These are phyloP conservation scores for Lasiommata megera DNA, from an alignment of 2,888 invertebrate species.

Conservation along the genomic window DNA sequence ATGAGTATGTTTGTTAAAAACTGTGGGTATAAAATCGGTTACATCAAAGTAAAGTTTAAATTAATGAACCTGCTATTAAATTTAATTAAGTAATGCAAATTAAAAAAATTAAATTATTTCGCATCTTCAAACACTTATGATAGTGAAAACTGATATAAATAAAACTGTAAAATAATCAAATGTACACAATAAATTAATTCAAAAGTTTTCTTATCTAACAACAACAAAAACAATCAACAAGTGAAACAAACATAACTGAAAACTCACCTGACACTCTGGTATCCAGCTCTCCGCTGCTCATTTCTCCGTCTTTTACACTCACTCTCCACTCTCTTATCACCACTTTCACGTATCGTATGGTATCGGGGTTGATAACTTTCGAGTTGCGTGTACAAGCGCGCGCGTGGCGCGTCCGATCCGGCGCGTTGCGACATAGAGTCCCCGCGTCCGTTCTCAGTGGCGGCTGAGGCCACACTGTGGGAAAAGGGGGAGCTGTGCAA, in stretches of 20 bases:
- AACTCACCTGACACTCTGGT: constrained; percentile 61
- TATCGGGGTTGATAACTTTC: constrained; percentile 78
- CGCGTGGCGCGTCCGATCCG: constrained; percentile 66
- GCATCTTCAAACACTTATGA: no score
- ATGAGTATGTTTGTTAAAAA: no score
- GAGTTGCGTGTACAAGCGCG: constrained; percentile 71
- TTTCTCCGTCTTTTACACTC: constrained; percentile 63
- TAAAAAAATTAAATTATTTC: no score
- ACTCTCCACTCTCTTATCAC: constrained; percentile 74
- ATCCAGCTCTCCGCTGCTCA: constrained; percentile 58
- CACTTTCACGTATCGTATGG: constrained; percentile 74
- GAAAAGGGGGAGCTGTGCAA: constrained; percentile 36
- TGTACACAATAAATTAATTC: no score
- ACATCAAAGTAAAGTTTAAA: no score
- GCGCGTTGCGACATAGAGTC: constrained; percentile 62
- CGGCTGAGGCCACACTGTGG: constrained; percentile 59
- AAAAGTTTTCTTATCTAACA: neutral
- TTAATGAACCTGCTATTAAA: no score
- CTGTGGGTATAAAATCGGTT: no score
- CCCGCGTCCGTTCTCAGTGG: constrained; percentile 57
- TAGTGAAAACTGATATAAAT: no score
- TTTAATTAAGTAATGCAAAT: no score
- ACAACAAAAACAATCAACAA: constrained; percentile 25
- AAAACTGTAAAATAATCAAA: no score
- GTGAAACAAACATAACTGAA: constrained; percentile 11